Evolutionary conservation across 2,888 invertebrate species (phyloP).

Genomic region (Pseudanteris insignis): DNA sequence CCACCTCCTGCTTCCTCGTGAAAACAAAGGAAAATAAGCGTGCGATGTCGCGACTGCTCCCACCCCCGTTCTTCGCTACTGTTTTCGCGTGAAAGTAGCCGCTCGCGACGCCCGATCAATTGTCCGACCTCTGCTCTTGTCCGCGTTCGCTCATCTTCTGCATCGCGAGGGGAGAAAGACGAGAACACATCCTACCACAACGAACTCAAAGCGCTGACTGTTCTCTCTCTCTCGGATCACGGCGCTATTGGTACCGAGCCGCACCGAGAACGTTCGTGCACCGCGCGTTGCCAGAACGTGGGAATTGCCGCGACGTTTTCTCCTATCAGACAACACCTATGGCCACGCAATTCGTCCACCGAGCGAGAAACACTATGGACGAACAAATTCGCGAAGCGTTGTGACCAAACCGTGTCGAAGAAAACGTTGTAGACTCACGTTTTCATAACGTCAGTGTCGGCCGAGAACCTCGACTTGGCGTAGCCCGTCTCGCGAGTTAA

Average conservation of each 20-base stretch:
- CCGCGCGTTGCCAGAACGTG: slow-evolving; percentile 3
- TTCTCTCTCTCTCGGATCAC: slow-evolving; percentile 47
- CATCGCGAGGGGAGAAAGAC: slow-evolving; percentile 47
- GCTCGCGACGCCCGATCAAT: slow-evolving; percentile 25
- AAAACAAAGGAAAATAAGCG: slow-evolving; percentile 9
- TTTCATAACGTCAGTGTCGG: slow-evolving; percentile 5
- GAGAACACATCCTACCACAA: slow-evolving; percentile 48
- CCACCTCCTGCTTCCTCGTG: slow-evolving; percentile 8
- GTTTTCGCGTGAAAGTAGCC: slow-evolving; percentile 2
- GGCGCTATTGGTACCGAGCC: slow-evolving; percentile 9
- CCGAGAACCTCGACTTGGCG: slow-evolving; percentile 48
- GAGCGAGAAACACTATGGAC: neutral
- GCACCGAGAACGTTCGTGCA: slow-evolving; percentile 1
- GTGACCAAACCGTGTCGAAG: neutral
- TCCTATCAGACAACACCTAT: neutral
- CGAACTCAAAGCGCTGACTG: slow-evolving; percentile 61
- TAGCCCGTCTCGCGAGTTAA: slow-evolving; percentile 54
- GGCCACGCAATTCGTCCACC: neutral
- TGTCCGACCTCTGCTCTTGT: slow-evolving; percentile 18
- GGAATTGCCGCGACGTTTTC: neutral
- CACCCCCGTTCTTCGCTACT: neutral
- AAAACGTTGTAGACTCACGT: neutral
- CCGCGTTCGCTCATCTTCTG: slow-evolving; percentile 28
- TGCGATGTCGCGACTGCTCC: slow-evolving; percentile 2
- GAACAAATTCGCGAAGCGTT: too few relatives aligned